Conservation (phyloP, 2,797 vertebrate species). For the Arrhamphus sclerolepis region DNA sequence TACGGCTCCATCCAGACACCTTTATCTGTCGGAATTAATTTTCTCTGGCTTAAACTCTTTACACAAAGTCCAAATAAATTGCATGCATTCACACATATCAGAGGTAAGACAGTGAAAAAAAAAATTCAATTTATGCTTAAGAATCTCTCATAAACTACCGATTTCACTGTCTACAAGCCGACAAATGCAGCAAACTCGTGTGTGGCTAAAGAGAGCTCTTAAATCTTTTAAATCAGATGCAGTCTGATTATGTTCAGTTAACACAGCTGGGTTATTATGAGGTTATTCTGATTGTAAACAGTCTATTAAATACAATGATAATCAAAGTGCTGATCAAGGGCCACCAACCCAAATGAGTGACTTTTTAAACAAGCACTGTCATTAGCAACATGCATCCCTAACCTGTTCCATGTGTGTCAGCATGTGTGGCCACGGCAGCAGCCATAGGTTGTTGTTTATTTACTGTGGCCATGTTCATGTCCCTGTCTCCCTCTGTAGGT, state of each 20-base stretch:
- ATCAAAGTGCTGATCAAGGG: constrained; percentile 1
- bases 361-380: constrained; percentile 5
- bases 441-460: constrained; percentile 63
- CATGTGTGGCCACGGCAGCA: constrained; percentile 53
- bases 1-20: not conserved
- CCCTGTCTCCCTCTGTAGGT: constrained; percentile 36
- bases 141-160: not conserved
- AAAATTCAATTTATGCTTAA: not conserved
- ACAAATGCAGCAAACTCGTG: constrained; percentile 12
- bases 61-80: constrained; percentile 14
- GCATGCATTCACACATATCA: not conserved
- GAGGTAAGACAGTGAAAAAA: not conserved
- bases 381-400: constrained; percentile 20
- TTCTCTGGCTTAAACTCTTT: constrained; percentile 18
- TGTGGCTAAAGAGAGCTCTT: constrained; percentile 5
- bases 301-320: constrained; percentile 1
- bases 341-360: constrained; percentile 3
- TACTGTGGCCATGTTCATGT: constrained; percentile 36
- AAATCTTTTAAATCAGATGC: constrained; percentile 16
- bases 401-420: constrained; percentile 40
- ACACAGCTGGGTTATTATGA: not conserved
- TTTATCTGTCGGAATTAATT: constrained; percentile 11
- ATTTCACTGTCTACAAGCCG: constrained; percentile 19
- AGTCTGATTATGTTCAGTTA: not conserved
- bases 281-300: constrained; percentile 5